Evolutionary conservation across 2,113 vertebrate species (phyloP), one percentile per base, ranked within the genome.

Genomic region (Chrysemys picta): DNA sequence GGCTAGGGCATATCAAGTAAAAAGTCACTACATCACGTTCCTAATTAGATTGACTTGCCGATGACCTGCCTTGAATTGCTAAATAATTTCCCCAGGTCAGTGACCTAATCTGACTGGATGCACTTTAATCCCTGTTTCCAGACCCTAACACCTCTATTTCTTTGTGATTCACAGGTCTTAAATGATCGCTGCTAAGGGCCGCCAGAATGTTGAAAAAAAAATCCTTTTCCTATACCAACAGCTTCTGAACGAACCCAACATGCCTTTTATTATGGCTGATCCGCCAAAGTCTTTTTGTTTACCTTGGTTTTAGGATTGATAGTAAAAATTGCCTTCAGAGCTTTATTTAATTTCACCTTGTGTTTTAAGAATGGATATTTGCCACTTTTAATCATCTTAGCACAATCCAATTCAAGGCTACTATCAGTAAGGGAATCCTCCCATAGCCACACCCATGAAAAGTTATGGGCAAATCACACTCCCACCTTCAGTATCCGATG

Each of bases 1-100:
- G 96, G 79, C 90, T 94, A 91, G 52, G 84, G 22, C 49, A 75
- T 95, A 89, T 89, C 87, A 93, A 94, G 76, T 83, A 93, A 92
- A 90, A 88, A 83, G 82, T 87, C 88, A 83, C 57, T 75, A 86
- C 47, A 84, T 89, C 47, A 75, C 27, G 9, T 47, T 91, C 89
- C 87, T 94, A 84, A 97, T 96, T 95, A 93, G 85, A 31, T 11
- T 17, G 29, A 89, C 47, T 75, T 92, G 75, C 89, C 95, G 93
- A 93, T 78, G 87, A 13, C 81, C 80, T 89, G 53, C 82, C 80
- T 82, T 88, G 83, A 88, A 12, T 69, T 91, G 85, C 93, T 96
- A 93, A 91, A 84, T 93, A n/a, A 72, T 89, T 84, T 89, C 94
- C 49, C 89, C 56, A 92, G 76, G 49, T 52, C 93, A 69, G 6